Conservation (phyloP, 2,888 invertebrate genomes). For the Folsomia candida region DNA sequence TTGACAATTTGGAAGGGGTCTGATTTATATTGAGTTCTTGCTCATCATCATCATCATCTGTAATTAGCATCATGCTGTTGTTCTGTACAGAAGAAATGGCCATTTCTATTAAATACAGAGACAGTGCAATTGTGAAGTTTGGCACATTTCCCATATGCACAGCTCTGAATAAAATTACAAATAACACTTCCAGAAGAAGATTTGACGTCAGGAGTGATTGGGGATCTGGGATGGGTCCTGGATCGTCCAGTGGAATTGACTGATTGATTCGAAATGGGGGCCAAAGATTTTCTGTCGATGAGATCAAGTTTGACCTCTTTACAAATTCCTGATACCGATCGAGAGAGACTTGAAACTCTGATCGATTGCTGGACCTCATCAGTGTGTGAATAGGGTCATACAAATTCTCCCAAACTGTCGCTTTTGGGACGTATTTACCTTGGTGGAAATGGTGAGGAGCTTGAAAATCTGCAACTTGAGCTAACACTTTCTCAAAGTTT, state of each 20-base stretch:
- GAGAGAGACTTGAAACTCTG: slow-evolving; percentile 90
- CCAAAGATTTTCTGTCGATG: slow-evolving; percentile 26
- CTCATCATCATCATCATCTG: too few relatives aligned
- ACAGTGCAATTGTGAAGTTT: slow-evolving; percentile 28
- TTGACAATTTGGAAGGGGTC: background rate
- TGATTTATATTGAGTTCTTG: too few relatives aligned
- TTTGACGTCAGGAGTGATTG: slow-evolving; percentile 27
- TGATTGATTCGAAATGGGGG: slow-evolving; percentile 30
- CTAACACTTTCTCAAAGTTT: slow-evolving; percentile 80
- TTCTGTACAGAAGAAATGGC: background rate
- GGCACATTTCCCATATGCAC: slow-evolving; percentile 26
- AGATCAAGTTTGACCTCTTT: slow-evolving; percentile 16
- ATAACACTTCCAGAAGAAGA: slow-evolving; percentile 24
- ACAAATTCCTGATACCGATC: slow-evolving; percentile 64
- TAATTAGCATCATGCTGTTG: background rate
- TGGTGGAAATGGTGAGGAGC: slow-evolving; percentile 76
- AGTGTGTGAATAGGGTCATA: slow-evolving; percentile 92
- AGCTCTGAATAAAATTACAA: slow-evolving; percentile 26
- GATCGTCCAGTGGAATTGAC: slow-evolving; percentile 4
- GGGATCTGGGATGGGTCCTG: slow-evolving; percentile 21
- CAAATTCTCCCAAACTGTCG: slow-evolving; percentile 82
- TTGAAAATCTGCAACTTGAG: slow-evolving; percentile 77
- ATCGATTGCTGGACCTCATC: slow-evolving; percentile 80
- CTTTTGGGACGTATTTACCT: slow-evolving; percentile 80
- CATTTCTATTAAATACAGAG: slow-evolving; percentile 36